These are phyloP conservation scores for Empidonax alnorum DNA, from an alignment of 2,113 vertebrate genomes.

Conservation along the genomic window DNA sequence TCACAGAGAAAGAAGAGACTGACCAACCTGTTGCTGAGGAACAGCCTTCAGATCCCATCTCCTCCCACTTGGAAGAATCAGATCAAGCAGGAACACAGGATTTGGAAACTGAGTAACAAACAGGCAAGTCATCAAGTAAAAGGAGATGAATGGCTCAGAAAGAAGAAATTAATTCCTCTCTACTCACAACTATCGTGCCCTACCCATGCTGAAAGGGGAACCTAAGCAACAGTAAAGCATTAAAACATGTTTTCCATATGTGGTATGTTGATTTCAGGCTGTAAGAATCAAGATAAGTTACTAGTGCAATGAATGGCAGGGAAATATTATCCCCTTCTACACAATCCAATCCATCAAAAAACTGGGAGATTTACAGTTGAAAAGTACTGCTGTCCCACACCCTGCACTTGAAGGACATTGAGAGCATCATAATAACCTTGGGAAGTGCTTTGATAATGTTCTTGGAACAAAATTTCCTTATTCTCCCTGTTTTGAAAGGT, in stretches of 20 bases:
- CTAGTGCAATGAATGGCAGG: not conserved
- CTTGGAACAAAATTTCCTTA: not conserved
- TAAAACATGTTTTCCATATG: not conserved
- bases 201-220: not conserved
- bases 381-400: not conserved
- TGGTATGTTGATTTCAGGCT: not conserved
- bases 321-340: not conserved
- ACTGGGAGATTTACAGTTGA: not conserved
- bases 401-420: not conserved
- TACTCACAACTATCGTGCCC: not conserved
- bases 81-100: not conserved
- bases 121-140: not conserved
- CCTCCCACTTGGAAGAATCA: not conserved
- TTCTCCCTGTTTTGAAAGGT: not conserved
- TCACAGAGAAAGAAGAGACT: not conserved
- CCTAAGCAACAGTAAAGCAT: not conserved
- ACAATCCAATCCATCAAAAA: not conserved
- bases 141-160: not conserved
- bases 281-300: not conserved
- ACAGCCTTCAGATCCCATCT: not conserved
- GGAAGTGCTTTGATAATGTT: not conserved
- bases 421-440: not conserved
- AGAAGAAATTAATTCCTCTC: not conserved
- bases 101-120: not conserved
- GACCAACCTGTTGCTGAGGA: not conserved